A percentile compares a stretch with the other conserved stretches of the same genome.
phyloP scores from a whole-genome alignment of 2,113 vertebrate genomes.

The Psephotus haematonotus region DNA sequence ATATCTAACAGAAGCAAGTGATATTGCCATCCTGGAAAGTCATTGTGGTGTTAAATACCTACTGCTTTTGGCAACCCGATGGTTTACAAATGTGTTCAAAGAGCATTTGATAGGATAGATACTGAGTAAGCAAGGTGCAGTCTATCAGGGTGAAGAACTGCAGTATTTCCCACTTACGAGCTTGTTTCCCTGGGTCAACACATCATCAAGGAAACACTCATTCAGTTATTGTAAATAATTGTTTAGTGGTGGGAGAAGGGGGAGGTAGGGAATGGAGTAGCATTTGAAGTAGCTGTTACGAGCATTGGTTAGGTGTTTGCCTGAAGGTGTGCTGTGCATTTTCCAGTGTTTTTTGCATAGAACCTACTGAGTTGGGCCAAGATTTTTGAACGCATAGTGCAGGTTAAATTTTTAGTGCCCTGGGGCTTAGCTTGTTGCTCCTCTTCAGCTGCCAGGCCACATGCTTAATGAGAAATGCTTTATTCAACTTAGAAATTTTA shows the following conservation, averaged over 20 bases:
- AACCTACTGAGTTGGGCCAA: background rate
- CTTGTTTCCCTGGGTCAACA: background rate
- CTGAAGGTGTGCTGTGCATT: background rate
- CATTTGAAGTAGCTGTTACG: background rate
- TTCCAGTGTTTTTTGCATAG: background rate
- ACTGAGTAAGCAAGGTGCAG: background rate
- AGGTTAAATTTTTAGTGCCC: background rate
- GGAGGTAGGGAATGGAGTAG: background rate
- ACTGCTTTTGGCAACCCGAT: background rate
- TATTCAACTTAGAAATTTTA: background rate
- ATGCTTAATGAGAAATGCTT: background rate
- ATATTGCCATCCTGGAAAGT: background rate
- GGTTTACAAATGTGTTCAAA: background rate
- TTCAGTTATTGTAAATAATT: background rate
- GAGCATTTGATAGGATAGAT: conserved; percentile 6
- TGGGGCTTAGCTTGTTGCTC: background rate
- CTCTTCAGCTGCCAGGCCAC: background rate
- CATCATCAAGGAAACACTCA: background rate
- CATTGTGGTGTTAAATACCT: conserved; percentile 17
- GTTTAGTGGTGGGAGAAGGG: background rate
- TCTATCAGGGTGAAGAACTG: background rate
- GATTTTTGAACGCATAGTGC: fast-evolving
- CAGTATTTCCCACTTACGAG: background rate
- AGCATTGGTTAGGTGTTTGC: background rate
- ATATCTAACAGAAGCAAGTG: background rate